Percentiles rank a stretch among this genome's conserved stretches.
Evolutionary conservation across 53 echinoderm and acorn worm genomes (phyloP).

Genomic region (Holothuria leucospilota): DNA sequence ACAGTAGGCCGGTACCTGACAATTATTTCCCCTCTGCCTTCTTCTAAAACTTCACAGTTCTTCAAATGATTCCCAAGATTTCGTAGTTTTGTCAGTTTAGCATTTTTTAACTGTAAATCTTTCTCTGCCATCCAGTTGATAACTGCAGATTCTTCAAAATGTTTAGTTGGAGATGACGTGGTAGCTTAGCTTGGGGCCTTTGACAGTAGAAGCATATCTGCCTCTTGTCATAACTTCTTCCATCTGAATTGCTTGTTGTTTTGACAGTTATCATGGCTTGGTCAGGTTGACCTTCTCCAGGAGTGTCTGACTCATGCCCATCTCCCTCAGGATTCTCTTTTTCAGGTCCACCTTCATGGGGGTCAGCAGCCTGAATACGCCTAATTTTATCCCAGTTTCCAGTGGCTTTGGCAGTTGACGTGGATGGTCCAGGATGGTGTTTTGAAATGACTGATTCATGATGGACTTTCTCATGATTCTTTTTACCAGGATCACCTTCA

Average conservation of each 20-base stretch:
- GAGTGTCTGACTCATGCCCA: background rate
- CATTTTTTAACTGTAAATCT: slow-evolving; percentile 28
- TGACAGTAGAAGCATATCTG: slow-evolving; percentile 75
- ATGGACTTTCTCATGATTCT: background rate
- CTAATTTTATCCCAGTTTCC: too few species aligned
- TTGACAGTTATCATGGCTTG: slow-evolving; percentile 1
- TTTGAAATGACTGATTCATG: background rate
- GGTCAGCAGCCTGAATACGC: too few species aligned
- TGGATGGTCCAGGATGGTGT: background rate
- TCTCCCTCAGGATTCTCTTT: background rate
- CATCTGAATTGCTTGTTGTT: slow-evolving; percentile 27
- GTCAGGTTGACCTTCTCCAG: background rate
- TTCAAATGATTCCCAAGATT: slow-evolving; percentile 78
- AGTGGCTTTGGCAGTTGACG: too few species aligned
- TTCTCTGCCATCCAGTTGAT: slow-evolving; percentile 53
- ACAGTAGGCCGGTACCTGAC: slow-evolving; percentile 62
- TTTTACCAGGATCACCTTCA: background rate
- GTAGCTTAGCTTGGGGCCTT: slow-evolving; percentile 63
- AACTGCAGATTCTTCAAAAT: slow-evolving; percentile 64
- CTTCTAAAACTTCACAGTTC: slow-evolving; percentile 66
- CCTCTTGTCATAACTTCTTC: slow-evolving; percentile 66
- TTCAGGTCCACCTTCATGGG: background rate
- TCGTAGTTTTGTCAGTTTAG: slow-evolving; percentile 66
- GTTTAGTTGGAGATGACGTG: slow-evolving; percentile 65
- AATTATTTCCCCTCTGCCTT: slow-evolving; percentile 62